Evolutionary conservation across 2,888 invertebrate genomes (phyloP).

Genomic region (Cremastinae sp.): DNA sequence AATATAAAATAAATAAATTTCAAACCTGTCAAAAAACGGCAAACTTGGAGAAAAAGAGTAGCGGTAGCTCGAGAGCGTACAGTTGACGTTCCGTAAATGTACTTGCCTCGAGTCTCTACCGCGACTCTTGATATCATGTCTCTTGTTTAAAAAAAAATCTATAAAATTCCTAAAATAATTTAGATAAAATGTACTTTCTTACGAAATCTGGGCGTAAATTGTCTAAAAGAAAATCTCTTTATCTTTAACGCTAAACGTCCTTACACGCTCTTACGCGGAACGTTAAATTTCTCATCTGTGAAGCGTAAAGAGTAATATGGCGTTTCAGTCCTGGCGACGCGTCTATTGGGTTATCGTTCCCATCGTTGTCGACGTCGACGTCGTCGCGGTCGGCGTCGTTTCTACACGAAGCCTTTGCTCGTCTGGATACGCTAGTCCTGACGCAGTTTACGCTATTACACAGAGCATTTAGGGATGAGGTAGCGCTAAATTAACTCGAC

Average conservation of each 20-base stretch:
- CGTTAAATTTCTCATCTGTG: constrained; percentile 24
- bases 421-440: constrained; percentile 42
- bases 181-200: too few relatives aligned
- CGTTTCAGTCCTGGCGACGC: constrained; percentile 36
- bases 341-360: constrained; percentile 48
- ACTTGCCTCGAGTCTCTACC: too few relatives aligned
- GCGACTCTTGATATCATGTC: too few relatives aligned
- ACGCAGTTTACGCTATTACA: constrained; percentile 48
- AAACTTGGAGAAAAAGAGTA: too few relatives aligned
- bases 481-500: constrained; percentile 46
- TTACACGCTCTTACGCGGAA: not conserved
- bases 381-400: constrained; percentile 19
- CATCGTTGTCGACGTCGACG: constrained; percentile 27
- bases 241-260: not conserved
- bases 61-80: too few relatives aligned
- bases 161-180: too few relatives aligned
- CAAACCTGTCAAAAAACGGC: too few relatives aligned
- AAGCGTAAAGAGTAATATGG: not conserved
- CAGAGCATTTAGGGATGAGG: constrained; percentile 43
- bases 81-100: too few relatives aligned
- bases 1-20: too few relatives aligned
- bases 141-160: too few relatives aligned
- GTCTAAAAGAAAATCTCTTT: too few relatives aligned
- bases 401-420: constrained; percentile 32
- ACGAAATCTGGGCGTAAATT: too few relatives aligned